Evolutionary conservation across 2,888 invertebrate species (phyloP), one percentile per base, ranked within the genome.

Genomic region (Cheilosia pagana): DNA sequence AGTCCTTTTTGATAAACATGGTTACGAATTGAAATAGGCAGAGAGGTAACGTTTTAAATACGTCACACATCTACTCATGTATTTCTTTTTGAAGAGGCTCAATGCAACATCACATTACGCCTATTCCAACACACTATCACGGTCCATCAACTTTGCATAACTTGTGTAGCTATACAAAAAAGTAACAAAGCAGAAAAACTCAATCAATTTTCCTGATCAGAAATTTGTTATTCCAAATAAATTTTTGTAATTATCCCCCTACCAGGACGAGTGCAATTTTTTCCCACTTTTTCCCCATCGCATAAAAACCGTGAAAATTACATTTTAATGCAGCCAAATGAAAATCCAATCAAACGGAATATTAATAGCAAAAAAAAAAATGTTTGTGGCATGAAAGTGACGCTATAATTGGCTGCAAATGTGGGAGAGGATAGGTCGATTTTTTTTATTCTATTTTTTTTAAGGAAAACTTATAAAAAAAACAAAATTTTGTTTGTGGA

Each of bases 261-360:
- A 19, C 53, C 43, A 41, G 35, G 21, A 45, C n/a, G 6, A 21
- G 31, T 16, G 45, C 14, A 21, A 14, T 28, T 45, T 62, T 62
- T 60, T n/a, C 35, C 14, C 14, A n/a, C n/a, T 62, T 28, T 60
- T 60, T n/a, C 16, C 12, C 6, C 5, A n/a, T 55, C 45, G 35
- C 16, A 35, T 16, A 65, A 31, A 21, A 62, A 62, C 10, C 10
- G 28, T 28, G 28, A 45, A 83, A 78, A 70, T 39, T 68, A 43
- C 68, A 63, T 52, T 75, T 74, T 79, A 79, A 83, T 79, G 70
- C 63, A 79, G 23, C 79, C 79, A 70, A 85, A 75, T 83, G 79
- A 70, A 83, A 83, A 83, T 75, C 83, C 83, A 85, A 85, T 85
- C 79, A 79, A 75, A 85, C 65, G 31, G 53, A 59, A 60, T 71